These are phyloP conservation scores for Scolanthus callimorphus DNA, from an alignment of 92 coral and sea anemone species.

Conservation along the genomic window DNA sequence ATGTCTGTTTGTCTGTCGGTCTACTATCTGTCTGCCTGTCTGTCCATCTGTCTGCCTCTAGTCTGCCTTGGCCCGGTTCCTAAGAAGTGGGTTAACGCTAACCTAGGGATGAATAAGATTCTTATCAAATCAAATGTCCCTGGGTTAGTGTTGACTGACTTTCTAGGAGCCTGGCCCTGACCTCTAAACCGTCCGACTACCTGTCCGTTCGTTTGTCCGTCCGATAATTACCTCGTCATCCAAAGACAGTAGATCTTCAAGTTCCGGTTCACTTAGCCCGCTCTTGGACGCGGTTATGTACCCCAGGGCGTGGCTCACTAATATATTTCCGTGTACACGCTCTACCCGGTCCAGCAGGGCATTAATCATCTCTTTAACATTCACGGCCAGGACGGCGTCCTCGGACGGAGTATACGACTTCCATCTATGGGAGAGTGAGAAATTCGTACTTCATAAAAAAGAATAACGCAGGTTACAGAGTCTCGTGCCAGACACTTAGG, in stretches of 20 bases:
- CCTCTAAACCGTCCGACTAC: too few relatives aligned
- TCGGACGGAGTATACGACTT: constrained; percentile 26
- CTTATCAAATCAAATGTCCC: too few relatives aligned
- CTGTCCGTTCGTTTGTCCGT: too few relatives aligned
- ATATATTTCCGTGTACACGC: constrained; percentile 22
- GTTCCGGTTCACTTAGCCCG: constrained; percentile 40
- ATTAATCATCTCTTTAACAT: constrained; percentile 21
- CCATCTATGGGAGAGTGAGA: constrained; percentile 35
- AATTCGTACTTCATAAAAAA: constrained; percentile 24
- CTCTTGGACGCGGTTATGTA: constrained; percentile 17
- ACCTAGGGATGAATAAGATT: too few relatives aligned
- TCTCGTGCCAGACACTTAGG: too few relatives aligned
- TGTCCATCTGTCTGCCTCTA: too few relatives aligned
- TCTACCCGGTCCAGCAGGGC: constrained; percentile 32
- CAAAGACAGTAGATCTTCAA: constrained; percentile 74
- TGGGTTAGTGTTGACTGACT: too few relatives aligned
- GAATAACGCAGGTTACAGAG: constrained; percentile 23
- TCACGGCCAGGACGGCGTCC: constrained; percentile 9
- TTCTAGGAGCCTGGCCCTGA: too few relatives aligned
- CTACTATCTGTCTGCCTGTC: too few relatives aligned
- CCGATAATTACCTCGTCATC: constrained; percentile 86
- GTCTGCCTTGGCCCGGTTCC: too few relatives aligned
- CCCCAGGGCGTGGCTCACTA: constrained; percentile 27
- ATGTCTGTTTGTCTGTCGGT: too few relatives aligned
- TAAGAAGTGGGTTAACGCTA: too few relatives aligned